Evolutionary conservation across 2,888 invertebrate species (phyloP), one percentile per base, ranked within the genome.

Genomic region (Pocota personata): DNA sequence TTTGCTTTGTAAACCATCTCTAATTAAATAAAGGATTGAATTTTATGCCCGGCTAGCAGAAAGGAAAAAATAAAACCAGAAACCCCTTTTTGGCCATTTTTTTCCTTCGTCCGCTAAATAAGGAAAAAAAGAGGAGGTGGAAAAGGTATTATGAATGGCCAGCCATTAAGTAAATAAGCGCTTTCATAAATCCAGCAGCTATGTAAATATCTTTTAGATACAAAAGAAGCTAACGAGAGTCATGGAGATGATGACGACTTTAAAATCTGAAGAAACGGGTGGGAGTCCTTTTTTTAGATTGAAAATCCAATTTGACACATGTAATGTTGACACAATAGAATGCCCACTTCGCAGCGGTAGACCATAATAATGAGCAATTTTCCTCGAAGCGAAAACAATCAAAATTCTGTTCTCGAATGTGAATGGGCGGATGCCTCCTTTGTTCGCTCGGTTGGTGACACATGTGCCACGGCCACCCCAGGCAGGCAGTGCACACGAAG

Each of bases 21-120:
- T 78, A 62, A 78, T 78, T 69, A 78, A 69, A 78, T 78, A 78
- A 78, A 78, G 78, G 62, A 78, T 78, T 78, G 52, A 62, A 62
- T 78, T 71, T 71, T 62, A 60, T 69, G 52, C 62, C 52, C 67
- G 69, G 50, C 52, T 71, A 60, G 46, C 35, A 35, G 52, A 62
- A 35, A 69, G 62, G 24, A 60, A 27, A 55, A 60, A 55, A 69
- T 27, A 62, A 60, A 55, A 19, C 14, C n/a, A 24, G 24, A n/a
- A 50, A 40, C 14, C 43, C 32, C 32, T 27, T 67, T 50, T 52
- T 52, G 6, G 32, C 12, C 35, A 58, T 55, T 55, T 55, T 67
- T 55, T 14, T 14, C 32, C 12, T 35, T 37, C 0, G 19, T 43
- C 43, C 24, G 27, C 32, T 27, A 14, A 52, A 12, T 37, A 50